phyloP scores from a whole-genome alignment of 2,113 vertebrate species.

The Ameiurus melas region DNA sequence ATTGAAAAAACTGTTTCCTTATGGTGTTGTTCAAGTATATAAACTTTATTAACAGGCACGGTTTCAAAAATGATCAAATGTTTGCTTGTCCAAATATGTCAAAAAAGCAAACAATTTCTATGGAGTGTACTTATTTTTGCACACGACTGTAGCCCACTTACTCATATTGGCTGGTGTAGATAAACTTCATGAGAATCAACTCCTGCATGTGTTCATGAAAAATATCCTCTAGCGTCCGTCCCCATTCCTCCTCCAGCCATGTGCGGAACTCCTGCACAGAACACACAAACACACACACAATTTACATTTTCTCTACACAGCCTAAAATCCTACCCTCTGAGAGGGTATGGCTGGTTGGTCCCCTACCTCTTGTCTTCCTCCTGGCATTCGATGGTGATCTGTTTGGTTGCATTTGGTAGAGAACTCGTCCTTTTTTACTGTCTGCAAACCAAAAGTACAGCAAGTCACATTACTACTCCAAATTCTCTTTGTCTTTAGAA shows the following conservation, averaged over 20 bases:
- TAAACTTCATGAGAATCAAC: constrained; percentile 99
- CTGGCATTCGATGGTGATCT: constrained; percentile 95
- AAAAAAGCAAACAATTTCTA: too few species aligned
- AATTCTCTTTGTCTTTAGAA: neutral
- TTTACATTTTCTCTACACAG: neutral
- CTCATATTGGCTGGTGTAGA: constrained; percentile 99
- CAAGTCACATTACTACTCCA: neutral
- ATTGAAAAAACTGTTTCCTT: too few species aligned
- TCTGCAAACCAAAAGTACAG: constrained; percentile 68
- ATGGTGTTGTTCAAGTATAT: too few species aligned
- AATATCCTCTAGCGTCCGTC: constrained; percentile 94
- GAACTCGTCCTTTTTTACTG: constrained; percentile 94
- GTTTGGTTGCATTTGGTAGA: constrained; percentile 98
- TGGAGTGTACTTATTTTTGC: too few species aligned
- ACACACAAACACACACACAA: neutral
- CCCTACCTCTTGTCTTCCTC: constrained; percentile 92
- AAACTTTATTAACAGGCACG: too few species aligned
- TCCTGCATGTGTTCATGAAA: constrained; percentile 99
- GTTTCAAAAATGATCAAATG: too few species aligned
- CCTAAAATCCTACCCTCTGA: neutral
- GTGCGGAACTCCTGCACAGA: constrained; percentile 90
- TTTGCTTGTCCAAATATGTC: too few species aligned
- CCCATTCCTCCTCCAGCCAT: constrained; percentile 97
- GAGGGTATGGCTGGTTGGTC: neutral
- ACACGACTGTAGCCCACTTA: constrained; percentile 64